Conservation (phyloP, 2,797 vertebrate genomes). For the Pampus argenteus region DNA sequence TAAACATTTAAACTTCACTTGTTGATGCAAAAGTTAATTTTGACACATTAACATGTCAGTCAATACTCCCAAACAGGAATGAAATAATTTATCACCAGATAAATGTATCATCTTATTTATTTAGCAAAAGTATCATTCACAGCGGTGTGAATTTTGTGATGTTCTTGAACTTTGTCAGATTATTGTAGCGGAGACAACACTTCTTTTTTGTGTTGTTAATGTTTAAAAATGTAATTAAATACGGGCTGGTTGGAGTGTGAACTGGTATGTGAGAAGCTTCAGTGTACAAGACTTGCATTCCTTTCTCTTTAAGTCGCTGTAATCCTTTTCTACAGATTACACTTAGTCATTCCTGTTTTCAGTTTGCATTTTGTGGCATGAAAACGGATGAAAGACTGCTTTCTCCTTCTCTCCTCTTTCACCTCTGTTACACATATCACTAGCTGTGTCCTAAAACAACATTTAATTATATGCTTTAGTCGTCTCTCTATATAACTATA, state of each 20-base stretch:
- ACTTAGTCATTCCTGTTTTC: conserved; percentile 16
- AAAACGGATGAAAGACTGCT: background rate
- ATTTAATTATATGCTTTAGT: too few species aligned
- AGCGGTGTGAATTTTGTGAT: too few species aligned
- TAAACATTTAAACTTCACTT: background rate
- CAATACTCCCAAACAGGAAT: too few species aligned
- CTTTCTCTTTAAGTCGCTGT: conserved; percentile 48
- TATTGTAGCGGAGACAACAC: too few species aligned
- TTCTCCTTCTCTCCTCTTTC: background rate
- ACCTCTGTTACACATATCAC: background rate
- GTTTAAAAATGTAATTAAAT: too few species aligned
- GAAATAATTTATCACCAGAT: too few species aligned
- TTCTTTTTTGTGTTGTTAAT: too few species aligned
- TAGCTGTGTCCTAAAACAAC: background rate
- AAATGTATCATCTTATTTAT: too few species aligned
- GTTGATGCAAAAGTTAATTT: background rate
- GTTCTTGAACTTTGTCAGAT: too few species aligned
- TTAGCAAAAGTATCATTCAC: too few species aligned
- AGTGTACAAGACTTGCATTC: conserved; percentile 30
- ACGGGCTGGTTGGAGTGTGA: background rate
- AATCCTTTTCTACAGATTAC: conserved; percentile 52
- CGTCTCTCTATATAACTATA: too few species aligned
- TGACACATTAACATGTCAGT: background rate
- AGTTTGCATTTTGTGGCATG: conserved; percentile 16
- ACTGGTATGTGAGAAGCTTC: background rate